Percentiles rank a stretch among this genome's conserved stretches.
These are phyloP conservation scores for Diplolepis rosae DNA, from an alignment of 2,888 invertebrate genomes.

Conservation along the genomic window DNA sequence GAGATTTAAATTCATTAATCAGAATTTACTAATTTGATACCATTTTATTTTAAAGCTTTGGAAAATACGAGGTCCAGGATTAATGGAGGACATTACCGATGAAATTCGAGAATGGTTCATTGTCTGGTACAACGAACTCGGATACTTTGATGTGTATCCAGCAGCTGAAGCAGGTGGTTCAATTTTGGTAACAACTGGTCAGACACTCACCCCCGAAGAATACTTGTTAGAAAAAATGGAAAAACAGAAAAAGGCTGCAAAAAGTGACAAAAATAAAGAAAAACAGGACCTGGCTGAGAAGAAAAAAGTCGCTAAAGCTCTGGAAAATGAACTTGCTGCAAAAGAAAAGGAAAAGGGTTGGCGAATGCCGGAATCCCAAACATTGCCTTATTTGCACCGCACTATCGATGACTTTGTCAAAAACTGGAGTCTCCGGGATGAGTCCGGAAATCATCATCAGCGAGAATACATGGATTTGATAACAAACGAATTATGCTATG, in stretches of 20 bases:
- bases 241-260: constrained; percentile 59
- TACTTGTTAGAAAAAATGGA: constrained; percentile 73
- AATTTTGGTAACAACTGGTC: constrained; percentile 77
- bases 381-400: constrained; percentile 46
- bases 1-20: background rate
- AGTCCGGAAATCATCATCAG: constrained; percentile 76
- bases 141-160: constrained; percentile 83
- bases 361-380: constrained; percentile 64
- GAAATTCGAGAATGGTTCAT: constrained; percentile 86
- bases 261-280: constrained; percentile 35
- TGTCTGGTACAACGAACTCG: constrained; percentile 78
- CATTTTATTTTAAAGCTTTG: constrained; percentile 49
- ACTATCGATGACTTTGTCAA: constrained; percentile 52
- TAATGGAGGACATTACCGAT: constrained; percentile 84
- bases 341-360: constrained; percentile 42
- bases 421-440: constrained; percentile 74
- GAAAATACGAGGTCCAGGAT: constrained; percentile 70
- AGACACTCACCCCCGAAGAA: constrained; percentile 78
- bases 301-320: constrained; percentile 40
- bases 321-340: constrained; percentile 36
- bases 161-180: constrained; percentile 83
- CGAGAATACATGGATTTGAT: constrained; percentile 80
- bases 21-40: constrained; percentile 2
- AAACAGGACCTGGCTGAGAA: constrained; percentile 12
- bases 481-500: constrained; percentile 79